A percentile compares a stretch with the other conserved stretches of the same genome.
Conservation (phyloP, 2,797 vertebrate genomes). For the Chrysolophus pictus region DNA sequence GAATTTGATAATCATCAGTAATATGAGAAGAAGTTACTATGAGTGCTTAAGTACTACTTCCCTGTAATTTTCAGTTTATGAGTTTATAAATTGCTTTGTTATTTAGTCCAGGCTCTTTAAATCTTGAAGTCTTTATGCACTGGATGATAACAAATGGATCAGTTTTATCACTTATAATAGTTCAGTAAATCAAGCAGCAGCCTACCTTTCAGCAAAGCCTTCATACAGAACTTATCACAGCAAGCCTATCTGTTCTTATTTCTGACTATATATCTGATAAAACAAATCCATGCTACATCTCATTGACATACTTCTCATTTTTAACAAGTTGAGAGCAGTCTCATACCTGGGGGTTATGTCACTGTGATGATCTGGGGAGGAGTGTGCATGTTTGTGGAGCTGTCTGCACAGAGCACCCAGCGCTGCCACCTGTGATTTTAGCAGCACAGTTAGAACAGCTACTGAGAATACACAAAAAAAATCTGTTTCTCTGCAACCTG, state of each 20-base stretch:
- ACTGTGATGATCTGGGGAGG: neutral
- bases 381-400: neutral
- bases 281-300: neutral
- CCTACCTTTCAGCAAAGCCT: conserved; percentile 55
- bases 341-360: rapidly evolving
- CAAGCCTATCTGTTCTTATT: conserved; percentile 15
- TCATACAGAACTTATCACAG: neutral
- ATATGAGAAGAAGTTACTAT: conserved; percentile 64
- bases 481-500: neutral
- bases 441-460: neutral
- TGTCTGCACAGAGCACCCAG: rapidly evolving
- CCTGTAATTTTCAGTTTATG: conserved; percentile 60
- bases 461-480: rapidly evolving
- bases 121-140: conserved; percentile 61
- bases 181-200: conserved; percentile 47
- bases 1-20: conserved; percentile 42
- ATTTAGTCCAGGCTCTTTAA: conserved; percentile 69
- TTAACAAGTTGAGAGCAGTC: neutral
- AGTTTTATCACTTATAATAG: conserved; percentile 38
- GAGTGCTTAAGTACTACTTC: conserved; percentile 12
- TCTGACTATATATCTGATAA: neutral
- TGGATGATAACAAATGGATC: conserved; percentile 67
- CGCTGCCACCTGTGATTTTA: neutral
- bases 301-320: neutral
- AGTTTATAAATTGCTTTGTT: conserved; percentile 69